phyloP scores from a whole-genome alignment of 2,797 vertebrate species.

The Falco berigora region DNA sequence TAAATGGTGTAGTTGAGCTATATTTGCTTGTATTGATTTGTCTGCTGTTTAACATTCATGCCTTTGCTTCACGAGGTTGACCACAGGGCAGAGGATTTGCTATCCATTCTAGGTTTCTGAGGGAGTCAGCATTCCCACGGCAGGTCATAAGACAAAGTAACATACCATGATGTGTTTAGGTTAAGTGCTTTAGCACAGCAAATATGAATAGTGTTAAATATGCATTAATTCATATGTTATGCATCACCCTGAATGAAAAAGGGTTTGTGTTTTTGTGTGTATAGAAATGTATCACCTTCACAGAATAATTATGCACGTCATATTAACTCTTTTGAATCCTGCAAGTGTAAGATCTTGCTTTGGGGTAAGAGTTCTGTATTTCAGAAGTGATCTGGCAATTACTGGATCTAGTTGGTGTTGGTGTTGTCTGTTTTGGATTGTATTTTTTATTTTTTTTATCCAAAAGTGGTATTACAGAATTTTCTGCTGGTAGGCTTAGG shows the following conservation, averaged over 20 bases:
- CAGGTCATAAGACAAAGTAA: slow-evolving; percentile 71
- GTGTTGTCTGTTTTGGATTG: neutral
- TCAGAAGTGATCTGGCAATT: neutral
- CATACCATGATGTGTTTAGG: slow-evolving; percentile 66
- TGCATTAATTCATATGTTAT: neutral
- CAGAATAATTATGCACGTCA: neutral
- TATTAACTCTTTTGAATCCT: neutral
- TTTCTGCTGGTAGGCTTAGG: neutral
- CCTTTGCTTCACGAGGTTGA: slow-evolving; percentile 81
- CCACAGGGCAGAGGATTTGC: slow-evolving; percentile 83
- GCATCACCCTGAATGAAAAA: neutral
- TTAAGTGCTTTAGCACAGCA: slow-evolving; percentile 60
- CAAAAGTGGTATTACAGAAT: neutral
- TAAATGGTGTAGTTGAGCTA: slow-evolving; percentile 97
- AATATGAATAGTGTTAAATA: slow-evolving; percentile 36
- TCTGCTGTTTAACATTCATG: slow-evolving; percentile 90
- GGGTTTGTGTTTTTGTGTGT: neutral
- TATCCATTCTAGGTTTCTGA: slow-evolving; percentile 71
- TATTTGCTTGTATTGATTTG: slow-evolving; percentile 93
- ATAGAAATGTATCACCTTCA: neutral
- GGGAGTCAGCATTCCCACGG: slow-evolving; percentile 73
- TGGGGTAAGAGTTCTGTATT: neutral
- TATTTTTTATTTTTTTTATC: neutral
- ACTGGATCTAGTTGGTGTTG: neutral
- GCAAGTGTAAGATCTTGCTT: neutral